phyloP scores from a whole-genome alignment of 2,888 invertebrate genomes.

The Rotaria sp. region DNA sequence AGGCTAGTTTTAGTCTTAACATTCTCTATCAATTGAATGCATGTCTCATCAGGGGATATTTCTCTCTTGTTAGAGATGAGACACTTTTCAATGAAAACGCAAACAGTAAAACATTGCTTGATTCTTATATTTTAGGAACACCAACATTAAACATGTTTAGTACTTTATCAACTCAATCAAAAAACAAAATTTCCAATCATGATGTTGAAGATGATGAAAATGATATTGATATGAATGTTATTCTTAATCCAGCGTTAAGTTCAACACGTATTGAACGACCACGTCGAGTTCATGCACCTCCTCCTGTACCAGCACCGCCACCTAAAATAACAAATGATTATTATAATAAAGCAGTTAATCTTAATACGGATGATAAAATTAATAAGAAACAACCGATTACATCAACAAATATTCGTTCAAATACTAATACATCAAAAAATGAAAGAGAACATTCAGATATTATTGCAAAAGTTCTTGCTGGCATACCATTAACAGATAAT shows the following conservation, averaged over 20 bases:
- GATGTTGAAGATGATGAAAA: constrained; percentile 5
- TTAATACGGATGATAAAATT: not conserved
- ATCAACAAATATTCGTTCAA: not conserved
- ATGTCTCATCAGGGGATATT: too few relatives aligned
- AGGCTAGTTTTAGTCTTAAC: too few relatives aligned
- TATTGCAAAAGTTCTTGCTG: constrained; percentile 24
- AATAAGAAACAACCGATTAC: not conserved
- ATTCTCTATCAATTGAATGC: too few relatives aligned
- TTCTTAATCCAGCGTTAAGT: constrained; percentile 1
- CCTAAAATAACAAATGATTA: not conserved
- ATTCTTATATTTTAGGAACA: not conserved
- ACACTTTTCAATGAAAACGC: too few relatives aligned
- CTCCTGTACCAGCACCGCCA: not conserved
- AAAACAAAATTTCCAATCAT: not conserved
- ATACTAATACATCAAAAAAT: not conserved
- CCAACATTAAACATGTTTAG: not conserved
- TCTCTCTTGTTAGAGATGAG: too few relatives aligned
- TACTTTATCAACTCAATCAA: not conserved
- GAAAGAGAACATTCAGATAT: not conserved
- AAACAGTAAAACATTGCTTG: too few relatives aligned
- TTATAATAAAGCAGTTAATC: not conserved
- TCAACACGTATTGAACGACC: constrained; percentile 29
- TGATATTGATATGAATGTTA: constrained; percentile 1
- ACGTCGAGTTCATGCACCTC: not conserved
- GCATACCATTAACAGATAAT: not conserved